These are phyloP conservation scores for Parnassius orleans DNA, from an alignment of 2,888 invertebrate species.

Conservation along the genomic window DNA sequence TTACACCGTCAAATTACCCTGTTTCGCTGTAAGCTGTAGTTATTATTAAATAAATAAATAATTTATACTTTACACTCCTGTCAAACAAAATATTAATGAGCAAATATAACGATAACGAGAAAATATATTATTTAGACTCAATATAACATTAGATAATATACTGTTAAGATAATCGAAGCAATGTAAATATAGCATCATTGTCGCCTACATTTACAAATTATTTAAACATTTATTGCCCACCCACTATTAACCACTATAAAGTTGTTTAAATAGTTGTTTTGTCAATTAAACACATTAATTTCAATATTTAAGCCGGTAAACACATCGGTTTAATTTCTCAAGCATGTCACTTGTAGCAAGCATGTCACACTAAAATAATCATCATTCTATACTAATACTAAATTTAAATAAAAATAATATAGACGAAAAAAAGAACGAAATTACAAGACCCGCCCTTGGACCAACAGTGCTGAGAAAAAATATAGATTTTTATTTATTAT, in stretches of 20 bases:
- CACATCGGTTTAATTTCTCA: background rate
- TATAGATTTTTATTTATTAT: too few relatives aligned
- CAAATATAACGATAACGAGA: slow-evolving; percentile 24
- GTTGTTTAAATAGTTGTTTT: too few relatives aligned
- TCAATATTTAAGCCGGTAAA: background rate
- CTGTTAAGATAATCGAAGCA: slow-evolving; percentile 18
- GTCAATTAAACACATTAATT: background rate
- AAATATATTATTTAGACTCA: slow-evolving; percentile 24
- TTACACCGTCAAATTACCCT: slow-evolving; percentile 36
- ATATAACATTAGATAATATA: slow-evolving; percentile 21
- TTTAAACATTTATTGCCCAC: slow-evolving; percentile 15
- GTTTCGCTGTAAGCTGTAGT: slow-evolving; percentile 37
- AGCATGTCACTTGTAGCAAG: background rate
- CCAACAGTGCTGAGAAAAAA: background rate
- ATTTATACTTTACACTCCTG: slow-evolving; percentile 15
- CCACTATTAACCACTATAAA: background rate
- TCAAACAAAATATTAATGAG: slow-evolving; percentile 24
- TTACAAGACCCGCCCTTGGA: background rate
- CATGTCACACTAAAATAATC: background rate
- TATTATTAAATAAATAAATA: slow-evolving; percentile 22
- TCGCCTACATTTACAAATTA: slow-evolving; percentile 12
- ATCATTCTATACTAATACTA: background rate
- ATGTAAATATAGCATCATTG: slow-evolving; percentile 10
- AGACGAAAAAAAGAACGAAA: background rate
- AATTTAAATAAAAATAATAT: background rate